A percentile compares a stretch with the other conserved stretches of the same genome.
These are phyloP conservation scores for Rhinogobius similis DNA, from an alignment of 2,113 vertebrate species.

Conservation along the genomic window DNA sequence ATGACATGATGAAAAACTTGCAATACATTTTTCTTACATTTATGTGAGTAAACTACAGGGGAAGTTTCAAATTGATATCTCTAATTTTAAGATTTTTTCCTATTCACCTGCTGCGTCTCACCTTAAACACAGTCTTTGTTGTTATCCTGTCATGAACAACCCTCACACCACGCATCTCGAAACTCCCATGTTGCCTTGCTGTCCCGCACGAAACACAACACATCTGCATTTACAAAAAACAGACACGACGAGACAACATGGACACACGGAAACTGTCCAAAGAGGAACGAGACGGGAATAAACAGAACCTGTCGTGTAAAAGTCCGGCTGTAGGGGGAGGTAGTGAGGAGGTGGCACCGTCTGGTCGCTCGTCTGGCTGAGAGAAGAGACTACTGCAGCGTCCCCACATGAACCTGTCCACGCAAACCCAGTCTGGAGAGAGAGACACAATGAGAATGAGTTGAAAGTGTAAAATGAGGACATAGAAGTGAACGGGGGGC, in stretches of 20 bases:
- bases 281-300: neutral
- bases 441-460: neutral
- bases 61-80: too few relatives aligned
- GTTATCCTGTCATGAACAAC: neutral
- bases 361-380: neutral
- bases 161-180: neutral
- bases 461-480: neutral
- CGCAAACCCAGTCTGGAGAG: neutral
- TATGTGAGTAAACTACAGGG: too few relatives aligned
- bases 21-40: too few relatives aligned
- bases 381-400: slow-evolving; percentile 2
- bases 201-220: neutral
- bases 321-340: neutral
- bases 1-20: too few relatives aligned
- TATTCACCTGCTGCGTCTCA: too few relatives aligned
- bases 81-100: too few relatives aligned
- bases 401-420: neutral
- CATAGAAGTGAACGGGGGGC: neutral
- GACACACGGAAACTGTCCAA: neutral
- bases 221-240: too few relatives aligned
- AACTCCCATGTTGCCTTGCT: neutral
- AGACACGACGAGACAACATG: neutral
- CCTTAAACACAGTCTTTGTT: too few relatives aligned
- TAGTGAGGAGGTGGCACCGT: neutral
- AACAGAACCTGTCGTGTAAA: too few relatives aligned